These are phyloP conservation scores for Mus spretus DNA, from an alignment of 2,797 vertebrate species.

Conservation along the genomic window DNA sequence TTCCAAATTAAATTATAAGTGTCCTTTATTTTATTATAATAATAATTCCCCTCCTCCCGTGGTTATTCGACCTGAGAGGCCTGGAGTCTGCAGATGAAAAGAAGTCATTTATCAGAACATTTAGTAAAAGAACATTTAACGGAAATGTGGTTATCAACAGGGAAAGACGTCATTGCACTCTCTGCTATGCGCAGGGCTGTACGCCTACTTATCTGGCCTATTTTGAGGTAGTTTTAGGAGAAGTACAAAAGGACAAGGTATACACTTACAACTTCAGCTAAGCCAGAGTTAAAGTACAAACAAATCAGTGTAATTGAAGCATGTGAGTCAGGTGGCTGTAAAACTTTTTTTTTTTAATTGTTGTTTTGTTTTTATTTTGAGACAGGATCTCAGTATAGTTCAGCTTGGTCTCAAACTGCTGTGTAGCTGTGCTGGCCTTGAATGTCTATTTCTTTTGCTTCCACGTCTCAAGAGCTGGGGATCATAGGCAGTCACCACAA, in stretches of 20 bases:
- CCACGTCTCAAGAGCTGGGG: neutral
- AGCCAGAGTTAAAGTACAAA: constrained; percentile 43
- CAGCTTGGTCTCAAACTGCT: neutral
- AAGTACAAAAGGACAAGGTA: constrained; percentile 46
- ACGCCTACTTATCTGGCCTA: constrained; percentile 33
- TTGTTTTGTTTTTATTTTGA: neutral
- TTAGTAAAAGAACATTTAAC: constrained; percentile 60
- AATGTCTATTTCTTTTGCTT: neutral
- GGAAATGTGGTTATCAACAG: neutral
- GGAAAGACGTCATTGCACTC: constrained; percentile 54
- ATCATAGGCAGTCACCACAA: neutral
- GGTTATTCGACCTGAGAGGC: constrained; percentile 56
- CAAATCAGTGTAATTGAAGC: constrained; percentile 30
- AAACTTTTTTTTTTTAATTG: neutral
- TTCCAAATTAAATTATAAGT: constrained; percentile 68
- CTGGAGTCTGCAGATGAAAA: constrained; percentile 69
- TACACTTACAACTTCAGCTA: constrained; percentile 30
- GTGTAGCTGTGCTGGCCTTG: neutral
- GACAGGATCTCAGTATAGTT: neutral
- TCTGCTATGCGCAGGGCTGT: constrained; percentile 65
- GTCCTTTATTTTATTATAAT: constrained; percentile 41
- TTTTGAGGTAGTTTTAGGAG: constrained; percentile 50
- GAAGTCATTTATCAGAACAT: constrained; percentile 63
- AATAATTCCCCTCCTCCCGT: constrained; percentile 41
- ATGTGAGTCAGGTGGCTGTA: constrained; percentile 13